A percentile compares a stretch with the other conserved stretches of the same genome.
phyloP scores from a whole-genome alignment of 2,113 vertebrate genomes.

The Dolichotis patagonum region DNA sequence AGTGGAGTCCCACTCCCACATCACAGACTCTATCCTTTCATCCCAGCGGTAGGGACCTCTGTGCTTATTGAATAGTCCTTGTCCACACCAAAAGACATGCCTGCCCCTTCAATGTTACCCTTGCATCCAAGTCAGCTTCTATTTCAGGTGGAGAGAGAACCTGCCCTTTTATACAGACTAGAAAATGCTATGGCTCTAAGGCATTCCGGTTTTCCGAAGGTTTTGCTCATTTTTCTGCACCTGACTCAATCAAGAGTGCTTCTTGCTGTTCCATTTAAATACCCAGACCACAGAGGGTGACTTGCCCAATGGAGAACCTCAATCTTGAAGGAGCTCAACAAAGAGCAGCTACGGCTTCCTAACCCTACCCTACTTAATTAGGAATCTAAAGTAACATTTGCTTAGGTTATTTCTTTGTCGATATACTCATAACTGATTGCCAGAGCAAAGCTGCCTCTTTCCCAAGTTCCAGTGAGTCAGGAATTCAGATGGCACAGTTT shows the following conservation, averaged over 20 bases:
- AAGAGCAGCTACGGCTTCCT: not conserved
- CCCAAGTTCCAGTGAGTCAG: not conserved
- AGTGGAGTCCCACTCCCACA: not conserved
- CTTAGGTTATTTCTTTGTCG: not conserved
- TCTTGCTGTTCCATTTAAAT: not conserved
- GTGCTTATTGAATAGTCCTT: not conserved
- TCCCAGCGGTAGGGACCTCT: not conserved
- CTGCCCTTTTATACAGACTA: not conserved
- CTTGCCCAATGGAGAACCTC: not conserved
- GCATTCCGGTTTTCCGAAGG: not conserved
- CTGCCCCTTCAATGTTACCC: not conserved
- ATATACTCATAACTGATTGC: not conserved
- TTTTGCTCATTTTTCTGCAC: not conserved
- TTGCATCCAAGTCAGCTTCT: fast-evolving
- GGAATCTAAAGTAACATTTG: not conserved
- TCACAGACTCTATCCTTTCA: not conserved
- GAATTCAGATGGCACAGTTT: not conserved
- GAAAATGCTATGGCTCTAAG: not conserved
- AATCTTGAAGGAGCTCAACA: not conserved
- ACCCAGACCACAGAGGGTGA: not conserved
- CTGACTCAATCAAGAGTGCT: not conserved
- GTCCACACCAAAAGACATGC: not conserved
- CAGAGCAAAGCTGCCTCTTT: not conserved
- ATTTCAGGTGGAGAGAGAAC: not conserved
- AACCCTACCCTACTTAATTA: not conserved